Evolutionary conservation across 2,888 invertebrate genomes (phyloP), one percentile per base, ranked within the genome.

Genomic region (Miltochrista miniata): DNA sequence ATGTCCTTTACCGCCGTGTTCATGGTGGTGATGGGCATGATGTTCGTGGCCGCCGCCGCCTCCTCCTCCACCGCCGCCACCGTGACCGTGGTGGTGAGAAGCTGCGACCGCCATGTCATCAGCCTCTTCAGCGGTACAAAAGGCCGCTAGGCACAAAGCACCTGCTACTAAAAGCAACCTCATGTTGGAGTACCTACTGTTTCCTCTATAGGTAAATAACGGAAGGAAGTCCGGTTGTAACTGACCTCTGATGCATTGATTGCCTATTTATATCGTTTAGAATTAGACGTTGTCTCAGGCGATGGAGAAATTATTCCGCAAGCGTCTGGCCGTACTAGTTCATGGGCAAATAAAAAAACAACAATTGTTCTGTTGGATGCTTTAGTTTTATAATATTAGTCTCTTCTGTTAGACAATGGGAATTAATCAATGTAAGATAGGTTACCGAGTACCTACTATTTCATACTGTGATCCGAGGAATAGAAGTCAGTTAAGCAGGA

Each of bases 1-100:
- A 61, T 94, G 94, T 0, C 94, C 95, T 70, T 96, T 94, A 58
- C 94, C 94, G 8, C 95, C 96, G 72, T 96, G 94, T 14, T 94
- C 93, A 61, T 94, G 93, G 73, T 95, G 94, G 64, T 95, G 95
- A 56, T 95, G 93, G 0, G 81, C 91, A 61, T 94, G 94, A 67
- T 95, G 94, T 35, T 94, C 92, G 58, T 94, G 93, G 0, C 95
- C 95, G 34, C 94, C 95, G 18, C 94, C 95, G 57, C 92, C 91
- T 69, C 93, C 93, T 67, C 45, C 45, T 0, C 95, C 95, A 33
- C 94, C 95, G 59, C 92, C 91, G 69, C 93, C 93, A 7, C 42
- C 42, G 66, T 85, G 86, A 8, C 44, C 29, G 5, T 44, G 34
- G 72, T 96, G 95, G 76, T 95, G 95, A 1, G 52, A 48, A 33